Conservation (phyloP, 1,140 invertebrate species). For the Euwallacea fornicatus region DNA sequence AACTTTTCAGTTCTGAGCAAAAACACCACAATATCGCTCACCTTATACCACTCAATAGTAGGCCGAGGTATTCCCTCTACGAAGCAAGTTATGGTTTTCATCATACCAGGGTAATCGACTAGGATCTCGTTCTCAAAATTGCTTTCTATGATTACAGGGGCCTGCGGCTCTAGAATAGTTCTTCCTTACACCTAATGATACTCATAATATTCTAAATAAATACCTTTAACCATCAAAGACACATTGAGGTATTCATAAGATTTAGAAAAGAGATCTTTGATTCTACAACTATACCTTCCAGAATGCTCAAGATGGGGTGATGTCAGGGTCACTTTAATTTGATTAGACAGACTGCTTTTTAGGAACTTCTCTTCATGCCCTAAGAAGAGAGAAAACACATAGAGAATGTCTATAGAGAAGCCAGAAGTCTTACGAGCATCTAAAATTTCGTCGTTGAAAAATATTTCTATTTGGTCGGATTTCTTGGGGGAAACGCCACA, state of each 20-base stretch:
- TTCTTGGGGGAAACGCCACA: slow-evolving; percentile 62
- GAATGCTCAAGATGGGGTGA: slow-evolving; percentile 29
- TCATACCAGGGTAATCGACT: slow-evolving; percentile 49
- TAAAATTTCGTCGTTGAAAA: slow-evolving; percentile 21
- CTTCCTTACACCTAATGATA: background rate
- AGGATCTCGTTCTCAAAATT: slow-evolving; percentile 49
- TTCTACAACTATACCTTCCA: slow-evolving; percentile 47
- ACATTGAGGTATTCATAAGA: slow-evolving; percentile 29
- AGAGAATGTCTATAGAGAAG: background rate
- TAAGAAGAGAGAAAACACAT: background rate
- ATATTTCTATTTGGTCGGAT: slow-evolving; percentile 44
- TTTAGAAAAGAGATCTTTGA: slow-evolving; percentile 30
- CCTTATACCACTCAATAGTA: slow-evolving; percentile 55
- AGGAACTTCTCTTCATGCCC: background rate
- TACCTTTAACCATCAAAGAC: slow-evolving; percentile 42
- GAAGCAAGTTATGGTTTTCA: slow-evolving; percentile 52
- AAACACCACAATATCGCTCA: background rate
- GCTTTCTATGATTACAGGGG: slow-evolving; percentile 48
- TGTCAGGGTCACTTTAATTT: slow-evolving; percentile 15
- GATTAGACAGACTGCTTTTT: slow-evolving; percentile 6
- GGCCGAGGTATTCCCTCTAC: slow-evolving; percentile 55
- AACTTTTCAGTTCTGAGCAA: background rate
- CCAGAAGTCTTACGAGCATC: background rate
- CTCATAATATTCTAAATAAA: slow-evolving; percentile 2
- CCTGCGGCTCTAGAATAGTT: slow-evolving; percentile 36